phyloP scores from a whole-genome alignment of 2,113 vertebrate species.

The Crotalus helleri region DNA sequence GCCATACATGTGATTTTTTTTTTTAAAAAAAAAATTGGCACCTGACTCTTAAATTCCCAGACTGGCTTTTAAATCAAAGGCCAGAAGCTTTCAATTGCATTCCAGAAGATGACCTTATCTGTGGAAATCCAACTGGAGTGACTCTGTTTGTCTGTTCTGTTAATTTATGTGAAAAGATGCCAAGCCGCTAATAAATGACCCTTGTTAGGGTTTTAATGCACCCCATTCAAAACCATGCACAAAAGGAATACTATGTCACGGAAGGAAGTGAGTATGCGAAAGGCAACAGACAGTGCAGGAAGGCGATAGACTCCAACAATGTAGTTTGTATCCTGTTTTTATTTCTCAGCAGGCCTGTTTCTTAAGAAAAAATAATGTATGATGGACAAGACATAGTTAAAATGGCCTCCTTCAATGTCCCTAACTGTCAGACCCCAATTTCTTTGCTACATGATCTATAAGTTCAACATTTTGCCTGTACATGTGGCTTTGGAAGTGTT shows the following conservation, averaged over 20 bases:
- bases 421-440: neutral
- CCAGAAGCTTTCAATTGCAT: neutral
- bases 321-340: slow-evolving; percentile 10
- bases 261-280: slow-evolving; percentile 1
- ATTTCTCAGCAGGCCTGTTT: neutral
- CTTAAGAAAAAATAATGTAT: neutral
- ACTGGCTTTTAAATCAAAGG: neutral
- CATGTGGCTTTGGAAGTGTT: neutral
- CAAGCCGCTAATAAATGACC: neutral
- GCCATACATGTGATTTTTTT: neutral
- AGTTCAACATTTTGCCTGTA: neutral
- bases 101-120: slow-evolving; percentile 5
- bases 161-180: neutral
- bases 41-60: neutral
- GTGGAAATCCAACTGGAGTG: neutral
- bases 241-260: slow-evolving; percentile 21
- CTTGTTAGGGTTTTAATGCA: slow-evolving; percentile 10
- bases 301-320: neutral
- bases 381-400: neutral
- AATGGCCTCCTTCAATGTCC: neutral
- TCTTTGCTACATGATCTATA: neutral
- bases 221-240: slow-evolving; percentile 1
- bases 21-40: neutral
- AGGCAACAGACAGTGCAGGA: neutral
- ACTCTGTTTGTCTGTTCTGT: neutral